Evolutionary conservation across 1,140 invertebrate species (phyloP), one percentile per base, ranked within the genome.

Genomic region (Ceratosolen solmsi): DNA sequence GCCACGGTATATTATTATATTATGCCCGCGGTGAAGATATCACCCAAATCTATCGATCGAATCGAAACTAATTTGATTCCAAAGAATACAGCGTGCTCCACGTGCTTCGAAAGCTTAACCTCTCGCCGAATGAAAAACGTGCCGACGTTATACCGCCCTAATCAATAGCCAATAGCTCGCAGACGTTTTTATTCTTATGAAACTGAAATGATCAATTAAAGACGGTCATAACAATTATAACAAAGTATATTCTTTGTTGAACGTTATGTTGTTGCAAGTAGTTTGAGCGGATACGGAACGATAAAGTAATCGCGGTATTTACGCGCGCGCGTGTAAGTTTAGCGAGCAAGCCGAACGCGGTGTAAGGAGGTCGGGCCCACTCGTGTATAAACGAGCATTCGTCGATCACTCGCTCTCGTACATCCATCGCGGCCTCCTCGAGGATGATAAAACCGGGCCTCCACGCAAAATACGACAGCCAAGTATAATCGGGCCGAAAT

Each of bases 11-110:
- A 84, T 86, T 84, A 87, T 87, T 87, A 84, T 84, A 86, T 86
- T 82, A 86, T 83, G 85, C 84, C 68, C 79, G 75, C 68, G 58
- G 73, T 76, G 80, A 84, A 86, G 86, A 85, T 88, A 87, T 85
- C 83, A 76, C 82, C 60, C 60, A 54, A 85, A 86, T 87, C 84
- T 85, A 71, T 79, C 49, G 84, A 80, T 79, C 82, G 25, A 79
- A 86, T 88, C 86, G 82, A 84, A 86, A 87, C 87, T 86, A 88
- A 89, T 88, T 89, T 86, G 85, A 89, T 88, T 87, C 85, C 85
- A 82, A 87, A 87, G 84, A 87, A 87, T 46, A 46, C 84, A n/a
- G 72, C 85, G 84, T 74, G 72, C 80, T 85, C 83, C 84, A 77
- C 84, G 73, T 82, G 80, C 73, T 70, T 70, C 71, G 46, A 63